These are phyloP conservation scores for Thalassophryne amazonica DNA, from an alignment of 2,797 vertebrate genomes.

Conservation along the genomic window DNA sequence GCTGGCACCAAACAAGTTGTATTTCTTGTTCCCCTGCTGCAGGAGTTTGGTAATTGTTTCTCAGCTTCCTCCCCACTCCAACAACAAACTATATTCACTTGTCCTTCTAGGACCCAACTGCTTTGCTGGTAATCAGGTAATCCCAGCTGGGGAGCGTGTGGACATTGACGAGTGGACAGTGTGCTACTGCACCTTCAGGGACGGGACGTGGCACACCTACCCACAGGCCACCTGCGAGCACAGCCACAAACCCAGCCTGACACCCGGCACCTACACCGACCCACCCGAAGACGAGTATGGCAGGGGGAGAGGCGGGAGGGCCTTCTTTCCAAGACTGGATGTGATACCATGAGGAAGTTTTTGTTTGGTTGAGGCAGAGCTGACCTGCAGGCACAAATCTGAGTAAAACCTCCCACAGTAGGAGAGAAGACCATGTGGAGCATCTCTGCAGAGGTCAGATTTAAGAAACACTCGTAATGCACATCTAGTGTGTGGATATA, in stretches of 20 bases:
- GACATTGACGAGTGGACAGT: constrained; percentile 70
- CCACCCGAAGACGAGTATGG: constrained; percentile 31
- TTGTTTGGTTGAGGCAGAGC: not conserved
- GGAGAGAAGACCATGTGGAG: too few relatives aligned
- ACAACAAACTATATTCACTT: not conserved
- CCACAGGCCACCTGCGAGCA: constrained; percentile 64
- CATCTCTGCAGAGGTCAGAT: too few relatives aligned
- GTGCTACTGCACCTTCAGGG: constrained; percentile 72
- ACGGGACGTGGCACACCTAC: constrained; percentile 75
- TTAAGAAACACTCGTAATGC: too few relatives aligned
- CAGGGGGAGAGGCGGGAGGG: constrained; percentile 42
- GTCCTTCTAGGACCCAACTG: constrained; percentile 77
- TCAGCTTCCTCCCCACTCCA: constrained; percentile 31
- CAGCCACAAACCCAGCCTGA: constrained; percentile 36
- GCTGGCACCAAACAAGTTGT: constrained; percentile 38
- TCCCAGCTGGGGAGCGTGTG: constrained; percentile 75
- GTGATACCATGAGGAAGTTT: constrained; percentile 67
- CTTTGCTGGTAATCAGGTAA: constrained; percentile 76
- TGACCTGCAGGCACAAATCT: not conserved
- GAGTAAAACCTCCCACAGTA: too few relatives aligned
- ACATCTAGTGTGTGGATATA: too few relatives aligned
- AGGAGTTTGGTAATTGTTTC: constrained; percentile 41
- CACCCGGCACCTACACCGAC: not conserved
- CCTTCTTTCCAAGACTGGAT: constrained; percentile 50
- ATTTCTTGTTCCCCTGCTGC: constrained; percentile 46